Evolutionary conservation across 1,140 invertebrate species (phyloP).

Genomic region (Drosophila miranda): DNA sequence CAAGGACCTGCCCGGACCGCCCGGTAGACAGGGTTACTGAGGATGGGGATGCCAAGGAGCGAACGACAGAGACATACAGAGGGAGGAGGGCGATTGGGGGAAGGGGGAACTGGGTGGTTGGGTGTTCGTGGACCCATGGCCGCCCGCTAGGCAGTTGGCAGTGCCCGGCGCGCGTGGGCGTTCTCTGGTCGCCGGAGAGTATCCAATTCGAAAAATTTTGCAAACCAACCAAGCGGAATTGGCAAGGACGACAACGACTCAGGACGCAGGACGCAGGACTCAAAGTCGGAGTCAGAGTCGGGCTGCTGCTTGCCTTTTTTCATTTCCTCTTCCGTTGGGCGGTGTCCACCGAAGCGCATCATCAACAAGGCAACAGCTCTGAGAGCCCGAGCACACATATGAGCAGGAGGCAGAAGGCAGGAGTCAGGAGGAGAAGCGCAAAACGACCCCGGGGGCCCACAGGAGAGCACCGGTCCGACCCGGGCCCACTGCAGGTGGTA

Average conservation of each 20-base stretch:
- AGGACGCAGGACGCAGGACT: constrained; percentile 1
- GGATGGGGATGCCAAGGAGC: too few relatives aligned
- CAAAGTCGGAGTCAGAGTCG: background rate
- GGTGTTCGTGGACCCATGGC: constrained; percentile 11
- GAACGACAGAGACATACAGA: constrained; percentile 15
- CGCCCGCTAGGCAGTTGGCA: constrained; percentile 49
- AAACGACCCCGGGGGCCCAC: background rate
- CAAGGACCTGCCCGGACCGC: background rate
- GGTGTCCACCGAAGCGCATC: constrained; percentile 74
- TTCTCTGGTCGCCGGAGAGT: constrained; percentile 61
- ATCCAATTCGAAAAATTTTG: constrained; percentile 77
- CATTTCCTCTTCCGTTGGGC: constrained; percentile 76
- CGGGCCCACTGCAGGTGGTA: background rate
- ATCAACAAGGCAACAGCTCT: constrained; percentile 52
- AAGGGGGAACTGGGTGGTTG: background rate
- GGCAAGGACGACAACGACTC: constrained; percentile 33
- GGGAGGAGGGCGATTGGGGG: background rate
- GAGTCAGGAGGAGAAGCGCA: background rate
- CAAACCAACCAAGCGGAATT: constrained; percentile 75
- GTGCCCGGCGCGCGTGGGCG: constrained; percentile 28
- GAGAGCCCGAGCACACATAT: constrained; percentile 34
- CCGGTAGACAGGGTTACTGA: too few relatives aligned
- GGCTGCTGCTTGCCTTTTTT: constrained; percentile 59
- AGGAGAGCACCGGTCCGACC: background rate
- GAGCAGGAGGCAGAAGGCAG: constrained; percentile 42